phyloP scores from a whole-genome alignment of 2,888 invertebrate species.

The Cepaea hortensis region DNA sequence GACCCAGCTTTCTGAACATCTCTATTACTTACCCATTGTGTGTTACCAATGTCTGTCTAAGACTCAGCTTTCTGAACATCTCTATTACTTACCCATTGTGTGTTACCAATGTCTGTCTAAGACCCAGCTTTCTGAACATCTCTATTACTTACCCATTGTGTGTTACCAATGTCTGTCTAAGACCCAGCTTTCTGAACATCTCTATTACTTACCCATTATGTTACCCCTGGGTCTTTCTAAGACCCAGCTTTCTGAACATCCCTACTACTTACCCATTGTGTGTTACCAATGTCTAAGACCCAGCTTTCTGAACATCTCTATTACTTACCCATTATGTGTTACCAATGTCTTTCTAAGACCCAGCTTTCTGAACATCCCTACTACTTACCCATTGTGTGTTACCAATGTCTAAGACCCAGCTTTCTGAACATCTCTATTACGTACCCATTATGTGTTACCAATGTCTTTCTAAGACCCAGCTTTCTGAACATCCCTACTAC shows the following conservation, averaged over 20 bases:
- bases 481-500: slow-evolving; percentile 61
- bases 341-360: slow-evolving; percentile 85
- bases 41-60: slow-evolving; percentile 88
- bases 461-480: neutral
- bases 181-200: neutral
- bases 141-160: slow-evolving; percentile 91
- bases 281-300: slow-evolving; percentile 89
- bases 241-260: slow-evolving; percentile 84
- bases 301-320: neutral
- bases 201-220: no score
- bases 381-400: no score
- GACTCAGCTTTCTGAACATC: slow-evolving; percentile 84
- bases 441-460: slow-evolving; percentile 98
- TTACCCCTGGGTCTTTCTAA: slow-evolving; percentile 90
- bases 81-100: slow-evolving; percentile 91
- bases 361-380: neutral
- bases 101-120: slow-evolving; percentile 86
- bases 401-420: slow-evolving; percentile 91
- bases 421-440: slow-evolving; percentile 78
- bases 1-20: neutral
- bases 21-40: no score
- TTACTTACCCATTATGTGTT: slow-evolving; percentile 81
- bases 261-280: slow-evolving; percentile 91
- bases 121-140: neutral
- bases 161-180: slow-evolving; percentile 89